These are phyloP conservation scores for Epinotia brunnichana DNA, from an alignment of 2,888 invertebrate species.

Conservation along the genomic window DNA sequence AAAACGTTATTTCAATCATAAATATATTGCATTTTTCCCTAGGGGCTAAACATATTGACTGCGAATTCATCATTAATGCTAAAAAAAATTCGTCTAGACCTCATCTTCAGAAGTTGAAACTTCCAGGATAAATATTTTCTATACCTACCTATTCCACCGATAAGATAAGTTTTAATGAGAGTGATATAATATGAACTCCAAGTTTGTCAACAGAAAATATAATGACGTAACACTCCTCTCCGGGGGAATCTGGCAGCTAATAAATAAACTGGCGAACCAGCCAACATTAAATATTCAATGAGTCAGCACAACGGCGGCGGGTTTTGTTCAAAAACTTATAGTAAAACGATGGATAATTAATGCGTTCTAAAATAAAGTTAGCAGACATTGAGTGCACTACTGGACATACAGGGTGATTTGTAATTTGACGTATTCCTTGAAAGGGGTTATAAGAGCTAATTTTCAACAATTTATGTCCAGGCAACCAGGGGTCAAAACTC, in stretches of 20 bases:
- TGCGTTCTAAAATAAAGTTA: not conserved
- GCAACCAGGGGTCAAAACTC: no score
- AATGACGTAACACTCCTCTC: not conserved
- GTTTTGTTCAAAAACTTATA: not conserved
- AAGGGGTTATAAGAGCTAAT: no score
- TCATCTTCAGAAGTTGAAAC: no score
- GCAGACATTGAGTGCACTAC: no score
- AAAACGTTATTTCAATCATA: no score
- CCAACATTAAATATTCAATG: not conserved
- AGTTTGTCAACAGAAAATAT: slow-evolving; percentile 3
- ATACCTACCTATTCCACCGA: not conserved
- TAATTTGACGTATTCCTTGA: no score
- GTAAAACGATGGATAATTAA: not conserved
- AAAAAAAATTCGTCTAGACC: no score
- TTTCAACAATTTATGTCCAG: no score
- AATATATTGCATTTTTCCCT: no score
- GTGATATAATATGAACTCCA: not conserved
- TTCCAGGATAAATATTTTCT: not conserved
- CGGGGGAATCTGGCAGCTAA: not conserved
- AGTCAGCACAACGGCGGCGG: not conserved
- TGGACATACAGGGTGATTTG: no score
- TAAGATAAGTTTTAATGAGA: not conserved
- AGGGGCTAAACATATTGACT: no score
- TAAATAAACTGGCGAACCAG: not conserved
- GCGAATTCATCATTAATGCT: no score